phyloP scores from a whole-genome alignment of 2,113 vertebrate genomes.

The Epinephelus lanceolatus region DNA sequence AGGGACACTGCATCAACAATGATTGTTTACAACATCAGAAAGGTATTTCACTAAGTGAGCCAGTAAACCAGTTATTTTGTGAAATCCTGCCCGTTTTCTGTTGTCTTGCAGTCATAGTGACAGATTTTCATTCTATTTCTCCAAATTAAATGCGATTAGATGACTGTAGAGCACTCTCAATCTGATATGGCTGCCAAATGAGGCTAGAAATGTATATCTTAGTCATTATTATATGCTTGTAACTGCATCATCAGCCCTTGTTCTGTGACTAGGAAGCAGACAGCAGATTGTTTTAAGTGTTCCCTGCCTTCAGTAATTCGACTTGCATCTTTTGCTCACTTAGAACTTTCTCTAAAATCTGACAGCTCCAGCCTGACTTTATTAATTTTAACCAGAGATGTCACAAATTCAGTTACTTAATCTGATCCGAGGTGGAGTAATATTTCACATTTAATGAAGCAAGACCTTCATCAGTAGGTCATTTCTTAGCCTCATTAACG shows the following conservation, averaged over 20 bases:
- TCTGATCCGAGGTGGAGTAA: not conserved
- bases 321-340: slow-evolving; percentile 2
- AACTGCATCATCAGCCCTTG: not conserved
- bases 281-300: not conserved
- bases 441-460: not conserved
- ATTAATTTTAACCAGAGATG: not conserved
- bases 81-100: not conserved
- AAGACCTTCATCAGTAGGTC: not conserved
- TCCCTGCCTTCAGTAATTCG: not conserved
- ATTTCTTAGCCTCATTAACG: not conserved
- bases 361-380: not conserved
- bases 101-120: not conserved
- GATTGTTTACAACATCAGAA: not conserved
- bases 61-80: not conserved
- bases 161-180: not conserved
- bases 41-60: not conserved
- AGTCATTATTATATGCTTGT: not conserved
- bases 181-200: not conserved
- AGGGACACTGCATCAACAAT: not conserved
- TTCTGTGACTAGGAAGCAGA: not conserved
- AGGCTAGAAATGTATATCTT: not conserved
- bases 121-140: not conserved
- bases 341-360: not conserved
- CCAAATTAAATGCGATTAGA: not conserved
- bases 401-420: not conserved